phyloP scores from a whole-genome alignment of 2,797 vertebrate genomes.

The Cuculus canorus region DNA sequence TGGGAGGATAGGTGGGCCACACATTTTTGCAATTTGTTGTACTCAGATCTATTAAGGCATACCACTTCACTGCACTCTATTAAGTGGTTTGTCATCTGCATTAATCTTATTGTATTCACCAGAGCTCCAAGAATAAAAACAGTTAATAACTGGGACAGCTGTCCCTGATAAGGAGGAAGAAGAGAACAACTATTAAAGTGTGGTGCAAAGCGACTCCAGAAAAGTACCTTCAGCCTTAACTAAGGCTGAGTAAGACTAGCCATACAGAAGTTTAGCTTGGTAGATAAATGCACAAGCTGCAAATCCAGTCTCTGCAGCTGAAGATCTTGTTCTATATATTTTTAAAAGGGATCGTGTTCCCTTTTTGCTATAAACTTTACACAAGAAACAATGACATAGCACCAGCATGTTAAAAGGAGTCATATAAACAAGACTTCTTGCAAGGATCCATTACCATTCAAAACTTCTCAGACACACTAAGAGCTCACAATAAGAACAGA shows the following conservation, averaged over 20 bases:
- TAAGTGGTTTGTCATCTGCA: neutral
- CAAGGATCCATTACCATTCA: neutral
- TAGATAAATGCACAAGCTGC: neutral
- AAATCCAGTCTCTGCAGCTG: neutral
- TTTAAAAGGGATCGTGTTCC: neutral
- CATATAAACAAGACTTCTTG: neutral
- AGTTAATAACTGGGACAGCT: neutral
- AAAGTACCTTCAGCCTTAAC: neutral
- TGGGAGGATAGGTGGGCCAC: neutral
- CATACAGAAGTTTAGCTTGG: neutral
- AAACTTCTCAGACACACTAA: neutral
- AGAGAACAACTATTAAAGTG: neutral
- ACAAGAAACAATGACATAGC: neutral
- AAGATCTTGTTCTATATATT: neutral
- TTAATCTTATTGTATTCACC: neutral
- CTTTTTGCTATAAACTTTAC: neutral
- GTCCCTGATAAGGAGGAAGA: neutral
- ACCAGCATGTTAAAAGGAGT: neutral
- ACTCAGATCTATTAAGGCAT: neutral
- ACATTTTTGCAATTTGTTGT: neutral
- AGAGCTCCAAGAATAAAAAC: neutral
- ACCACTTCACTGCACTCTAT: neutral
- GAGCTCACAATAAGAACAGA: neutral
- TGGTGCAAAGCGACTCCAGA: neutral
- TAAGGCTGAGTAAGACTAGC: neutral